These are phyloP conservation scores for Bufo gargarizans DNA, from an alignment of 2,113 vertebrate genomes.

Conservation along the genomic window DNA sequence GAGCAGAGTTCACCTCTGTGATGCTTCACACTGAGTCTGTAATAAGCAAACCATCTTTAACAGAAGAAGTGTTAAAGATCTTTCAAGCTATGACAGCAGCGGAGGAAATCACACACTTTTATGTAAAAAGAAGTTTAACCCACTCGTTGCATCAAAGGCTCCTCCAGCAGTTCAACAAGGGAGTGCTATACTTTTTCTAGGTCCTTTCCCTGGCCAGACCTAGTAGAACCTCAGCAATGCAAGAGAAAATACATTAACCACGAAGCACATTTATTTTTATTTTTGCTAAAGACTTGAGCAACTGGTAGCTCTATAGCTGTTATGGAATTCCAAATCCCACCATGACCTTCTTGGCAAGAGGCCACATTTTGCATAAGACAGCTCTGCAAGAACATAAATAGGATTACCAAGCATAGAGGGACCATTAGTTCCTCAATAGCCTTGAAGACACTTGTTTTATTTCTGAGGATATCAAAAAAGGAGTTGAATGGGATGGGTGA, in stretches of 20 bases:
- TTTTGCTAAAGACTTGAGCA: background rate
- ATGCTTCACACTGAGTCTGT: slow-evolving; percentile 6
- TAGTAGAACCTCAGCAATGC: background rate
- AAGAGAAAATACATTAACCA: background rate
- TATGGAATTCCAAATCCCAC: background rate
- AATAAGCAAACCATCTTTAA: slow-evolving; percentile 14
- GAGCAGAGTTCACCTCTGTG: background rate
- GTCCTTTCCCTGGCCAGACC: background rate
- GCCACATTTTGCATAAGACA: slow-evolving; percentile 5
- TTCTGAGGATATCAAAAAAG: background rate
- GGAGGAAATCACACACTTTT: background rate
- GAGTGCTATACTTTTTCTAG: background rate
- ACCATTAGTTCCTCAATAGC: background rate
- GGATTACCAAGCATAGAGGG: background rate
- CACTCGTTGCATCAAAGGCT: background rate
- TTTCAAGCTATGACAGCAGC: slow-evolving; percentile 4
- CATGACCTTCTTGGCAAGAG: background rate
- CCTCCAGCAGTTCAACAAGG: background rate
- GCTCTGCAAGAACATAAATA: background rate
- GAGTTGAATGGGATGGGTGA: background rate
- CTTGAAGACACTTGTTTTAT: background rate
- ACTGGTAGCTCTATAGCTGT: background rate
- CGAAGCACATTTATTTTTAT: background rate
- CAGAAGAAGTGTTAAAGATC: background rate
- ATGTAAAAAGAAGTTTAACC: background rate